Evolutionary conservation across 2,113 vertebrate species (phyloP), one percentile per base, ranked within the genome.

Genomic region (Heterochromis multidens): DNA sequence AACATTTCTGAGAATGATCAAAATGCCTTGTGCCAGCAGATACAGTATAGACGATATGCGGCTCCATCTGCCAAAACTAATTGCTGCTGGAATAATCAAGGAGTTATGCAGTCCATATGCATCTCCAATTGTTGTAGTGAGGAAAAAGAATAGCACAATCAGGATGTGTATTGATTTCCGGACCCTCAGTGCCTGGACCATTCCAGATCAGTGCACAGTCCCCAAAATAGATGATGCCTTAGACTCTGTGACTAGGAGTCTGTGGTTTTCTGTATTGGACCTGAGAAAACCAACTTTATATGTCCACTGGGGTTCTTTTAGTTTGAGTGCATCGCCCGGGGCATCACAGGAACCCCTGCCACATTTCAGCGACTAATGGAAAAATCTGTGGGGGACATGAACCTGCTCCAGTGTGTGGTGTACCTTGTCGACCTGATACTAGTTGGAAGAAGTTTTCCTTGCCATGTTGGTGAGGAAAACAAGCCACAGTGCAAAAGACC

Each of bases 141-240:
- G 21, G 2, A 0, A 52, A 5, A 0, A 0, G 16, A 57, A 25
- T 57, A 33, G 72, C 31, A 56, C 33, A 54, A 37, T 57, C 74
- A 77, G 52, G 21, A 70, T 49, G 23, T 29, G 11, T 70, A 27
- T 27, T 70, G 37, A 46, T 27, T 70, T 12, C 23, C 33, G 33
- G 33, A 35, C 33, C 33, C 33, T 35, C 33, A 35, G 7, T 35
- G 33, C 33, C 33, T 12, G 19, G 65, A 49, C 2, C 40, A 12
- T 70, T 70, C 23, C 25, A 70, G 9, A 49, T 70, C 19, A 49
- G 40, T 43, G 43, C 13, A 16, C 6, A 46, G 43, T 46, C 5
- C 43, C 4, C 16, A 43, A n/a, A 17, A 67, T 7, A n/a, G n/a
- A 67, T 17, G n/a, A 43, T 67, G 63, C 4, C 13, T 43, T 25